phyloP scores from a whole-genome alignment of 2,888 invertebrate species.

The Eumacrocentrus americanus region DNA sequence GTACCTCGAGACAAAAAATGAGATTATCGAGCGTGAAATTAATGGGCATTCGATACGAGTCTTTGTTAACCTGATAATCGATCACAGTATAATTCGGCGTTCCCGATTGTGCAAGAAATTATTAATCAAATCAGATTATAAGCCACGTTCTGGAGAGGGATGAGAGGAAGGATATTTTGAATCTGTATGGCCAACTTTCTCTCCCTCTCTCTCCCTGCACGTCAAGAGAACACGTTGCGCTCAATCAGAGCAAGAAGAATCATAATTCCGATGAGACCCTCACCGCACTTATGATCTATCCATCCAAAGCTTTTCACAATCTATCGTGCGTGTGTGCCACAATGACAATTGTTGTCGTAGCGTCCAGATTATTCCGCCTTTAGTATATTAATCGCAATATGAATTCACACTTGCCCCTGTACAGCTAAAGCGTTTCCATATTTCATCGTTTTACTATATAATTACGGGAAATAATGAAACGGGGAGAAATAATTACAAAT shows the following conservation, averaged over 20 bases:
- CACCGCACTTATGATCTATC: not conserved
- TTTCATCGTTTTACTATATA: constrained; percentile 9
- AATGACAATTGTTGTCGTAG: constrained; percentile 33
- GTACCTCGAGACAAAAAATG: constrained; percentile 11
- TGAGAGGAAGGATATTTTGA: not conserved
- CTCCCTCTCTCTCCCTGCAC: not conserved
- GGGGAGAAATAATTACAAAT: not conserved
- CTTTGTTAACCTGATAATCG: too few relatives aligned
- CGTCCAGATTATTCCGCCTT: constrained; percentile 27
- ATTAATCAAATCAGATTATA: not conserved
- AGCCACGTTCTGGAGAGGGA: not conserved
- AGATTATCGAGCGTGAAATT: not conserved
- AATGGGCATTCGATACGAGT: too few relatives aligned
- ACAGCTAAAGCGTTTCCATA: too few relatives aligned
- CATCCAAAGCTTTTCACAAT: constrained; percentile 6
- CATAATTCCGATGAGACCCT: not conserved
- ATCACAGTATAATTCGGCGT: not conserved
- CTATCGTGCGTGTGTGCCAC: constrained; percentile 35
- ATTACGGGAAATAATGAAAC: constrained; percentile 1
- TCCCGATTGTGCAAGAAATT: constrained; percentile 5
- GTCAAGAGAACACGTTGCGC: not conserved
- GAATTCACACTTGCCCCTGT: too few relatives aligned
- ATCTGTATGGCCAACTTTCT: not conserved
- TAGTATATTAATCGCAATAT: constrained; percentile 21
- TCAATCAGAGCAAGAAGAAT: constrained; percentile 4